Evolutionary conservation across 2,797 vertebrate species (phyloP), one percentile per base, ranked within the genome.

Genomic region (Adrianichthys oophorus): DNA sequence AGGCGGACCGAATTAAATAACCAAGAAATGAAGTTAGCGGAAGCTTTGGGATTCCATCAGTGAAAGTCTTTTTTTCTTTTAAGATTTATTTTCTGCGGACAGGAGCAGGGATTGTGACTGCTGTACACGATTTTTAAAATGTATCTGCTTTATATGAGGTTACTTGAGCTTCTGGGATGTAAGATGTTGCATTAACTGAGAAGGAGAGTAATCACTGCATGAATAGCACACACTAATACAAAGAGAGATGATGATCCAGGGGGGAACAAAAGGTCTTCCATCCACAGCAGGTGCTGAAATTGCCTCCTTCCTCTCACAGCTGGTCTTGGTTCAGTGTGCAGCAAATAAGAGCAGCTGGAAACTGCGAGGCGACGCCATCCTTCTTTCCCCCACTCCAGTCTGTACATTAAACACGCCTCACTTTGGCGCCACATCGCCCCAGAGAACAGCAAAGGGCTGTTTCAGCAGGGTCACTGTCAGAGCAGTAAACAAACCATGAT

Each of bases 261-360:
- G 74, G 76, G 76, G 60, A 63, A 56, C 46, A 59, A 53, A 56
- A 74, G 79, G 72, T 72, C 67, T 52, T 84, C 77, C 81, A 57
- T 84, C 72, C 74, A 69, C 76, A 68, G 59, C 78, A 76, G 83
- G 78, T 75, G 67, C 70, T 68, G 78, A 68, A 83, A 85, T 84
- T 66, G 70, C 72, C 67, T 66, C 62, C 68, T 62, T 59, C 64
- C 65, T 71, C 74, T 72, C 74, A 63, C 77, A 68, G 60, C 70
- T 66, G 69, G 79, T 74, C 65, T 68, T 15, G 44, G 58, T 67
- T 84, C 74, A 75, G 66, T 81, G 74, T 23, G 61, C 64, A 79
- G 68, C 79, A 72, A 82, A 86, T 78, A 77, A 62, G 62, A 73
- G 68, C 68, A 58, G 67, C 74, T 69, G 68, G 73, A 80, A 68